Conservation (phyloP, 2,888 invertebrate species). For the Leptinotarsa peninsularis region DNA sequence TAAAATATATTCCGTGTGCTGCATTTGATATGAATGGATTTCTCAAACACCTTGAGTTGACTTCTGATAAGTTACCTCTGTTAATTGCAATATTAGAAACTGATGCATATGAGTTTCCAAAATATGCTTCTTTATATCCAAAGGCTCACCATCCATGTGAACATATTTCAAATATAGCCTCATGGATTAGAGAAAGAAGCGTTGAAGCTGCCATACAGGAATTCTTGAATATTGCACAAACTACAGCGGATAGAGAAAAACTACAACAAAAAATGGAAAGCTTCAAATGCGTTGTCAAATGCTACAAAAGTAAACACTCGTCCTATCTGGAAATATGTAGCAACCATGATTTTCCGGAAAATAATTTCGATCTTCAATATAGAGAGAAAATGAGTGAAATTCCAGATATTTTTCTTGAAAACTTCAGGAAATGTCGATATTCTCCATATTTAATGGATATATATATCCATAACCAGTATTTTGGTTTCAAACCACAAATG, state of each 20-base stretch:
- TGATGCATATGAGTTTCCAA: conserved; percentile 71
- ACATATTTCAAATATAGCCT: not conserved
- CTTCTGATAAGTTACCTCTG: conserved; percentile 77
- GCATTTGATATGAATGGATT: conserved; percentile 80
- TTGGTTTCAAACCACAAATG: conserved; percentile 75
- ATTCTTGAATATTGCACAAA: conserved; percentile 72
- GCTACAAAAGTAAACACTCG: conserved; percentile 65
- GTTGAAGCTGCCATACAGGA: conserved; percentile 78
- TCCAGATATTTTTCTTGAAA: conserved; percentile 60
- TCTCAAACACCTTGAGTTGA: conserved; percentile 73
- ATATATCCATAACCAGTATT: conserved; percentile 72
- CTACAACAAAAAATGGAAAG: conserved; percentile 75
- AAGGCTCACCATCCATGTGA: conserved; percentile 74
- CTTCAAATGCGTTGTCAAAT: conserved; percentile 67
- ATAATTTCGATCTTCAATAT: not conserved
- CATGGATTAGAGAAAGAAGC: conserved; percentile 80
- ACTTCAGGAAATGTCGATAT: conserved; percentile 72
- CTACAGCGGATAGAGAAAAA: conserved; percentile 69
- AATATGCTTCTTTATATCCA: conserved; percentile 46
- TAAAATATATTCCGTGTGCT: conserved; percentile 73
- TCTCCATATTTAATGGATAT: conserved; percentile 79
- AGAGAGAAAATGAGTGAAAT: not conserved
- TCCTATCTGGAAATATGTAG: not conserved
- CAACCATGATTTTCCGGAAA: not conserved
- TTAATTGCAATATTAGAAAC: conserved; percentile 87